Conservation (phyloP, 2,113 vertebrate species). For the Brachionichthys hirsutus region DNA sequence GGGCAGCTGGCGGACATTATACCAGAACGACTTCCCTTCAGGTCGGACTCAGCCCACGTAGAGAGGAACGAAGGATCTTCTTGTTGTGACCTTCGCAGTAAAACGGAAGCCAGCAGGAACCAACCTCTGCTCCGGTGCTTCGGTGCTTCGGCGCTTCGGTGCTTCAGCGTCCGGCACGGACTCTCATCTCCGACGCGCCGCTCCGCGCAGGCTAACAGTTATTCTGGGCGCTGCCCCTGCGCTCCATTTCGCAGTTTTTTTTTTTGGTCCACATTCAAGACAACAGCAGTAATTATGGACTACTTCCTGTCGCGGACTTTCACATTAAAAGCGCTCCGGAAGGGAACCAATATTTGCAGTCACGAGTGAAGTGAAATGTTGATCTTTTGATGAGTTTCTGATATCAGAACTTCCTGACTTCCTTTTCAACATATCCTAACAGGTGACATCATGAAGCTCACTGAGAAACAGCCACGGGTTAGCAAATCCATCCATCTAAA, state of each 20-base stretch:
- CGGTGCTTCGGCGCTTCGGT: no score
- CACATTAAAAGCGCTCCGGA: slow-evolving; percentile 43
- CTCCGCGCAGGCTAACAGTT: slow-evolving; percentile 53
- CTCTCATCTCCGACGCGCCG: slow-evolving; percentile 57
- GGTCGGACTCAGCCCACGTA: slow-evolving; percentile 43
- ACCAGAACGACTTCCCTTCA: slow-evolving; percentile 53
- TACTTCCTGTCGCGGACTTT: slow-evolving; percentile 40
- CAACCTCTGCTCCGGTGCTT: no score
- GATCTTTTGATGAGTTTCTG: no score
- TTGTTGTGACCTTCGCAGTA: slow-evolving; percentile 47
- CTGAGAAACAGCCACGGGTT: no score
- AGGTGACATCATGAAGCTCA: no score
- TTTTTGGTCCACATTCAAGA: slow-evolving; percentile 57
- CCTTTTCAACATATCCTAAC: no score
- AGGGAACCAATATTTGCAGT: not conserved
- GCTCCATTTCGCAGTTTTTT: slow-evolving; percentile 73
- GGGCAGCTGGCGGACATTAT: slow-evolving; percentile 22
- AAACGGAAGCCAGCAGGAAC: slow-evolving; percentile 1
- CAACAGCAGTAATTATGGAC: rapidly evolving
- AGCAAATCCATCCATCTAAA: no score
- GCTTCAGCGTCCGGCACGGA: slow-evolving; percentile 19
- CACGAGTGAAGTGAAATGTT: no score
- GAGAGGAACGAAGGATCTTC: slow-evolving; percentile 30
- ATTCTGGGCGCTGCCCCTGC: slow-evolving; percentile 77
- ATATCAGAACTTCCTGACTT: no score